phyloP scores from a whole-genome alignment of 1,140 invertebrate genomes.

The Drosophila orosa region DNA sequence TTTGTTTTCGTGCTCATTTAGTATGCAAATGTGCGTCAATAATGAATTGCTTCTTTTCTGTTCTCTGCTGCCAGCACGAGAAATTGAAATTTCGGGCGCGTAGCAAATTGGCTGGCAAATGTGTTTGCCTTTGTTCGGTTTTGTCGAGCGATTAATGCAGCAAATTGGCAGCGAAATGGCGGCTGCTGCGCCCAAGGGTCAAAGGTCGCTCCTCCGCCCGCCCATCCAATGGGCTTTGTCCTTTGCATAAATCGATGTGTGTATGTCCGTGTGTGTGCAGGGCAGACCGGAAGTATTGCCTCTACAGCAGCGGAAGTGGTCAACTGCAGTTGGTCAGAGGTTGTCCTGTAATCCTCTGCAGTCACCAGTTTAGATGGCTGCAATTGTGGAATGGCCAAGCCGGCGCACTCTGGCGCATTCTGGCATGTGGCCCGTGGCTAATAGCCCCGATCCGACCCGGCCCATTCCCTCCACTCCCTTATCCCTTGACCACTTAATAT shows the following conservation, averaged over 20 bases:
- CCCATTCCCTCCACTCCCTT: neutral
- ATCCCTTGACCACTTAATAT: constrained; percentile 36
- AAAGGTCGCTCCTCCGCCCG: neutral
- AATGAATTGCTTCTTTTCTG: constrained; percentile 64
- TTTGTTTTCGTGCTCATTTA: constrained; percentile 45
- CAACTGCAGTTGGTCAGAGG: constrained; percentile 37
- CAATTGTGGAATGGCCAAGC: constrained; percentile 35
- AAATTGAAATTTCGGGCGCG: constrained; percentile 54
- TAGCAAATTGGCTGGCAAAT: constrained; percentile 46
- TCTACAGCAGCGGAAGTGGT: constrained; percentile 50
- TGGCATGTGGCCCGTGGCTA: constrained; percentile 14
- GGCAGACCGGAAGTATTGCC: constrained; percentile 37
- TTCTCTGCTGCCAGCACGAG: constrained; percentile 11
- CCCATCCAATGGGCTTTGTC: neutral
- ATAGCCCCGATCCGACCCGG: constrained; percentile 12
- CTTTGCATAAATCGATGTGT: constrained; percentile 12
- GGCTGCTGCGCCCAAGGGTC: constrained; percentile 15
- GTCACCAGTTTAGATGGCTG: constrained; percentile 43
- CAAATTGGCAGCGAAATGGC: constrained; percentile 51
- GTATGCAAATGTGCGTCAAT: constrained; percentile 56
- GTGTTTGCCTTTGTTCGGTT: constrained; percentile 31
- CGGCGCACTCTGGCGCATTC: constrained; percentile 1
- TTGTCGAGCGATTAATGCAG: constrained; percentile 42
- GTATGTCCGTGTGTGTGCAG: constrained; percentile 10
- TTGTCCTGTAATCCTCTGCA: constrained; percentile 36